Conservation (phyloP, 2,888 invertebrate species). For the Smittia sp. region DNA sequence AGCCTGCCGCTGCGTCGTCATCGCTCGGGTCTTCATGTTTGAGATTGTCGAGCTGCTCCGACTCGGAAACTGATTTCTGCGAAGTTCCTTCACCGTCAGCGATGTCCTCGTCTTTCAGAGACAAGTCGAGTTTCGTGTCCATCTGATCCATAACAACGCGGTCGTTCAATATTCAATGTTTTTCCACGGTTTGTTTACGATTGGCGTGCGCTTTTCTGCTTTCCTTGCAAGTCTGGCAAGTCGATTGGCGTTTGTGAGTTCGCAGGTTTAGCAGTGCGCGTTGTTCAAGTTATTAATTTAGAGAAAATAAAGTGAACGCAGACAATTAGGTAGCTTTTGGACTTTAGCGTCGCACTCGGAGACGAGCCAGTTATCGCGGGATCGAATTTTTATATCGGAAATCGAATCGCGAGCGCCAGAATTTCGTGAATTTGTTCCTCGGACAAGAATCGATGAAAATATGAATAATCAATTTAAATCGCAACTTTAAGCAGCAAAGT, state of each 20-base stretch:
- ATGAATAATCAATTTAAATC: constrained; percentile 9
- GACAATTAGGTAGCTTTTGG: background rate
- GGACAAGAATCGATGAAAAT: background rate
- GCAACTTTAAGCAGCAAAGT: background rate
- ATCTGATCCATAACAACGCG: constrained; percentile 13
- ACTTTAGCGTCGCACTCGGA: background rate
- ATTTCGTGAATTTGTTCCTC: background rate
- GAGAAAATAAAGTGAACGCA: background rate
- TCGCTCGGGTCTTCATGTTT: constrained; percentile 2
- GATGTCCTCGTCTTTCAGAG: constrained; percentile 25
- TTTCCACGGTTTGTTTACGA: background rate
- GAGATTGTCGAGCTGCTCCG: background rate
- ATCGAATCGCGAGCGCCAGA: background rate
- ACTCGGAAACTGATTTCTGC: background rate
- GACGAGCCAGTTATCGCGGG: background rate
- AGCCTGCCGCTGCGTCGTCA: background rate
- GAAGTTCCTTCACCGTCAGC: background rate
- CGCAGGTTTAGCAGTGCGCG: too few relatives aligned
- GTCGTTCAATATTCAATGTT: background rate
- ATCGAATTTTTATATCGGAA: background rate
- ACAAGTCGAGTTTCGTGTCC: constrained; percentile 12
- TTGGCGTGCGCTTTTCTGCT: too few relatives aligned
- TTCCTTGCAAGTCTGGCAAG: too few relatives aligned
- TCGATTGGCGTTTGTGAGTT: too few relatives aligned
- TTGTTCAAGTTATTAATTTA: too few relatives aligned